phyloP scores from a whole-genome alignment of 2,888 invertebrate genomes.

The Philopedon plagiatum region DNA sequence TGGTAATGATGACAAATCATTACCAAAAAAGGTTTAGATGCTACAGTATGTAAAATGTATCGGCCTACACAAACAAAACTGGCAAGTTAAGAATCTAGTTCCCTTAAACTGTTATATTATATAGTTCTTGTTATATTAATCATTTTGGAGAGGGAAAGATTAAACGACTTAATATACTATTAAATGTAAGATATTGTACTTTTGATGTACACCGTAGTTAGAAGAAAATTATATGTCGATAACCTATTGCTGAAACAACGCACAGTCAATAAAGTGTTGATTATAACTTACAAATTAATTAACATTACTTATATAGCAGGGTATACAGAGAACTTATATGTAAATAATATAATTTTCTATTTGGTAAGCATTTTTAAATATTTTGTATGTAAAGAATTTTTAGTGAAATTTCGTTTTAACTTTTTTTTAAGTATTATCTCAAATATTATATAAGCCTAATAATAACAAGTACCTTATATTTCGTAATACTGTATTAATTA shows the following conservation, averaged over 20 bases:
- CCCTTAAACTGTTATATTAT: slow-evolving; percentile 18
- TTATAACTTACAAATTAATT: slow-evolving; percentile 17
- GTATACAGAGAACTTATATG: slow-evolving; percentile 15
- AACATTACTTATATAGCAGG: slow-evolving; percentile 22
- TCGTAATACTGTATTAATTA: too few relatives aligned
- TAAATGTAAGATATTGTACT: slow-evolving; percentile 8
- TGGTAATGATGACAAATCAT: too few relatives aligned
- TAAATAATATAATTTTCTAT: slow-evolving; percentile 5
- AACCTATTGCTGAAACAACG: slow-evolving; percentile 28
- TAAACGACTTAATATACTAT: slow-evolving; percentile 48
- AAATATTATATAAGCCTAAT: too few relatives aligned
- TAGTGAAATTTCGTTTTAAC: background rate
- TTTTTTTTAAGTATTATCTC: too few relatives aligned
- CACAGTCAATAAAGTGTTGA: slow-evolving; percentile 33
- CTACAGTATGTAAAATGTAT: too few relatives aligned
- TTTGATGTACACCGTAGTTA: slow-evolving; percentile 3
- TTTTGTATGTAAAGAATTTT: too few relatives aligned
- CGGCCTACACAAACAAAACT: slow-evolving; percentile 4
- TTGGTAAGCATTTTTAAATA: background rate
- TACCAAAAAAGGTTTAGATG: too few relatives aligned
- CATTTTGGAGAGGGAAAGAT: slow-evolving; percentile 52
- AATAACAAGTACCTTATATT: too few relatives aligned
- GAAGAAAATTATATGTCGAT: slow-evolving; percentile 1
- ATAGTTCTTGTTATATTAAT: slow-evolving; percentile 33
- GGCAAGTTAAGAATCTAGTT: slow-evolving; percentile 1